Evolutionary conservation across 2,888 invertebrate genomes (phyloP).

Genomic region (Melanophora roralis): DNA sequence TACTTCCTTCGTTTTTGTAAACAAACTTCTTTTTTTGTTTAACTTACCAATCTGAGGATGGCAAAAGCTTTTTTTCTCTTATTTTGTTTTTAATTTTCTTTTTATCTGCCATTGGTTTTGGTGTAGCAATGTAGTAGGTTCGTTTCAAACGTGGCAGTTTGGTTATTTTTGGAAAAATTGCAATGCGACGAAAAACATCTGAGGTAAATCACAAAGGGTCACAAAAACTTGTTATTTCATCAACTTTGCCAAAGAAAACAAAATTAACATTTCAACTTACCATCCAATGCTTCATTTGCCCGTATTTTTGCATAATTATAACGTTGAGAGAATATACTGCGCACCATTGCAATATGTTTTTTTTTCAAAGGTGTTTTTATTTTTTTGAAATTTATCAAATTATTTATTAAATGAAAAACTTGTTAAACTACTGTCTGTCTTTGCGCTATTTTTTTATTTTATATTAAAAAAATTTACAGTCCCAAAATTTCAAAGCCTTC

Average conservation of each 20-base stretch:
- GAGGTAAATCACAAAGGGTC: background rate
- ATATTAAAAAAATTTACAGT: constrained; percentile 11
- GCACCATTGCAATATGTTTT: constrained; percentile 64
- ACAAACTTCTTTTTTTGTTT: background rate
- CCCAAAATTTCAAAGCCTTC: constrained; percentile 59
- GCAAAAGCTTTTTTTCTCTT: constrained; percentile 66
- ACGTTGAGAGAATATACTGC: constrained; percentile 70
- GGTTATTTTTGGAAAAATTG: constrained; percentile 68
- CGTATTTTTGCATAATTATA: constrained; percentile 66
- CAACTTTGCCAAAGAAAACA: background rate
- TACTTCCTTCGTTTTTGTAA: too few species aligned
- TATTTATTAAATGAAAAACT: constrained; percentile 8
- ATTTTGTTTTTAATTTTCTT: constrained; percentile 57
- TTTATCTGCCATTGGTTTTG: constrained; percentile 61
- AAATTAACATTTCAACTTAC: constrained; percentile 59
- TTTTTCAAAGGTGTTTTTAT: background rate
- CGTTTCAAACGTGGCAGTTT: constrained; percentile 65
- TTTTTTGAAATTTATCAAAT: background rate
- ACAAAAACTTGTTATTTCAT: background rate
- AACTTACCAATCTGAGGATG: constrained; percentile 68
- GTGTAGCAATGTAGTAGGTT: constrained; percentile 61
- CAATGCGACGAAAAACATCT: constrained; percentile 67
- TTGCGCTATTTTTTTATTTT: constrained; percentile 51
- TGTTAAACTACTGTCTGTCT: constrained; percentile 7
- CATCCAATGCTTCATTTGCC: constrained; percentile 68